Evolutionary conservation across 2,113 vertebrate genomes (phyloP).

Genomic region (Ursus arctos): DNA sequence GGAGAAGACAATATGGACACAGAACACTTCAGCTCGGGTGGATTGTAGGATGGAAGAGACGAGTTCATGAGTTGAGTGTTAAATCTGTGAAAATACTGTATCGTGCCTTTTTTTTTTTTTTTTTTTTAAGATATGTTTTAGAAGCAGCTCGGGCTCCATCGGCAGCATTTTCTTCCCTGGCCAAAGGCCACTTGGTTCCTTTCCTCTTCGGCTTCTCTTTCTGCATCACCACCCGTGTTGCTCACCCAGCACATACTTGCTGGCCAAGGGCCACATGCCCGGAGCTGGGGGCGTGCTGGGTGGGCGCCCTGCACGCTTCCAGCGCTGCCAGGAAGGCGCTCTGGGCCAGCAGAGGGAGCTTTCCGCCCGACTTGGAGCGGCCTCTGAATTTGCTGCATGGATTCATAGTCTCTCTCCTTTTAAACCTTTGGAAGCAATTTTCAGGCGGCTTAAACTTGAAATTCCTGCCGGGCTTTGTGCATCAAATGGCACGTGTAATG

Average conservation of each 20-base stretch:
- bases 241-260: neutral
- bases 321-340: neutral
- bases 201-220: neutral
- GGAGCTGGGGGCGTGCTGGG: neutral
- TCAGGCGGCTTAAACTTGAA: neutral
- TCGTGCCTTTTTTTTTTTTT: neutral
- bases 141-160: neutral
- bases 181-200: neutral
- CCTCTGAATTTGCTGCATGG: neutral
- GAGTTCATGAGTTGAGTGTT: neutral
- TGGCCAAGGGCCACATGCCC: accelerated
- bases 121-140: neutral
- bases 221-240: neutral
- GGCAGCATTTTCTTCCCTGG: neutral
- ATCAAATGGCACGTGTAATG: neutral
- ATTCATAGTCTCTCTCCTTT: neutral
- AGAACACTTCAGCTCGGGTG: neutral
- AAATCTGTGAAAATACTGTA: neutral
- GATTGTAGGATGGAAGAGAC: neutral
- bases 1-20: neutral
- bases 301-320: neutral
- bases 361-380: neutral
- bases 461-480: neutral
- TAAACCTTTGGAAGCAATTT: conserved; percentile 22
- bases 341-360: conserved; percentile 71